These are phyloP conservation scores for Phylloscopus trochilus DNA, from an alignment of 2,113 vertebrate species.

Conservation along the genomic window DNA sequence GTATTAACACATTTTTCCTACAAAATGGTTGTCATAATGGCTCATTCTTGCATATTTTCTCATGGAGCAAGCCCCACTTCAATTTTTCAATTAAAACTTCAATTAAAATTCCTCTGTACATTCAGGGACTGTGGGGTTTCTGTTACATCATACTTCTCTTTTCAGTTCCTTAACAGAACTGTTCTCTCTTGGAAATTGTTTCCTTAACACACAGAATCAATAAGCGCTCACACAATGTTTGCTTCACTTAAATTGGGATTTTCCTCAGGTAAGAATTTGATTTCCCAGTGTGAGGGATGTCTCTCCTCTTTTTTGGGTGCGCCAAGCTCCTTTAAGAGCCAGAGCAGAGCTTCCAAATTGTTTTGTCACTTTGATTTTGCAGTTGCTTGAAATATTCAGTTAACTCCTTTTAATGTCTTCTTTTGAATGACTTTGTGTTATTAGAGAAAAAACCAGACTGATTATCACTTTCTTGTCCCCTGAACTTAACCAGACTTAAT, in stretches of 20 bases:
- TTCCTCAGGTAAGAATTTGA: background rate
- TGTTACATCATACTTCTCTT: background rate
- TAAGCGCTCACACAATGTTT: background rate
- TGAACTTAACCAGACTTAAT: slow-evolving; percentile 21
- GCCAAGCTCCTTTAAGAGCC: background rate
- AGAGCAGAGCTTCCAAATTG: background rate
- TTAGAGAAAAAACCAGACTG: slow-evolving; percentile 30
- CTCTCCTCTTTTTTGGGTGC: background rate
- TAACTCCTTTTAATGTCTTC: background rate
- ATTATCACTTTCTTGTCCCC: slow-evolving; percentile 24
- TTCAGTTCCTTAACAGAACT: background rate
- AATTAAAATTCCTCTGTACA: background rate
- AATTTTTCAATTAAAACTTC: background rate
- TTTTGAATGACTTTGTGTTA: background rate
- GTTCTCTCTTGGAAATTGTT: background rate
- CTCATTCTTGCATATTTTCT: background rate
- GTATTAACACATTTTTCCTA: background rate
- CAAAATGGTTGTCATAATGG: background rate
- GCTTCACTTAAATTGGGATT: background rate
- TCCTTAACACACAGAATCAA: background rate
- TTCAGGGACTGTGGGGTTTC: background rate
- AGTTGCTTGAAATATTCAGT: background rate
- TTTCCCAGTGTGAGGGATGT: background rate
- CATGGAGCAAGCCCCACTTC: background rate
- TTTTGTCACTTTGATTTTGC: background rate